Conservation (phyloP, 2,113 vertebrate genomes). For the Phalacrocorax pelagicus region DNA sequence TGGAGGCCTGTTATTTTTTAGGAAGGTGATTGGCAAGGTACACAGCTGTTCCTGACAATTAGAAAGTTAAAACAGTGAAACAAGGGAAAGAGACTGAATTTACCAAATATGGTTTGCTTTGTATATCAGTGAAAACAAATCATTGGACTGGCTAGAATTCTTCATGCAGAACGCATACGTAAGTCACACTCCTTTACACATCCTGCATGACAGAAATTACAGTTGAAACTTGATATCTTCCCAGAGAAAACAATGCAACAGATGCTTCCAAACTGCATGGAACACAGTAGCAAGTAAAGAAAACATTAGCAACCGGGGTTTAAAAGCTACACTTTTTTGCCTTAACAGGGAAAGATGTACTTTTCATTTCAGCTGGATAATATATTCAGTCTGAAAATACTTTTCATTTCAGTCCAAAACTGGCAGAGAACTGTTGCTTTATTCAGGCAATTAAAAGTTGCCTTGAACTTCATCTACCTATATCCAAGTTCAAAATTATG, state of each 20-base stretch:
- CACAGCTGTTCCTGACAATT: conserved; percentile 64
- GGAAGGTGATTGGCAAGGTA: conserved; percentile 56
- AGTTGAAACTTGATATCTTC: not conserved
- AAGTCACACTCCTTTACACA: conserved; percentile 16
- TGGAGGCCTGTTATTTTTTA: conserved; percentile 59
- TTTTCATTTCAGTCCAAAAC: not conserved
- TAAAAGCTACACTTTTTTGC: not conserved
- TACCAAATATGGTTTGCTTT: conserved; percentile 63
- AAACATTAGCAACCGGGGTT: not conserved
- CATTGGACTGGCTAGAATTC: not conserved
- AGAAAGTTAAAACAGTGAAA: conserved; percentile 28
- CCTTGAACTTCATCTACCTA: not conserved
- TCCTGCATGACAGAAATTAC: not conserved
- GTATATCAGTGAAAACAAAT: conserved; percentile 30
- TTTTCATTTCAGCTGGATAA: not conserved
- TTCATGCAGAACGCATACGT: not conserved
- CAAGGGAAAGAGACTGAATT: conserved; percentile 36
- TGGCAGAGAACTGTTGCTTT: not conserved
- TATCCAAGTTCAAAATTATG: not conserved
- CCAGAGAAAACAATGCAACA: not conserved
- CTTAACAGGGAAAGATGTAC: not conserved
- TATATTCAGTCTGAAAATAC: not conserved
- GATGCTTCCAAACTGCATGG: not conserved
- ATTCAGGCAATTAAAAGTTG: not conserved
- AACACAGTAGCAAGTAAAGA: not conserved